Percentiles rank a stretch among this genome's conserved stretches.
phyloP scores from a whole-genome alignment of 1,140 invertebrate genomes.

The Diachasma alloeum region DNA sequence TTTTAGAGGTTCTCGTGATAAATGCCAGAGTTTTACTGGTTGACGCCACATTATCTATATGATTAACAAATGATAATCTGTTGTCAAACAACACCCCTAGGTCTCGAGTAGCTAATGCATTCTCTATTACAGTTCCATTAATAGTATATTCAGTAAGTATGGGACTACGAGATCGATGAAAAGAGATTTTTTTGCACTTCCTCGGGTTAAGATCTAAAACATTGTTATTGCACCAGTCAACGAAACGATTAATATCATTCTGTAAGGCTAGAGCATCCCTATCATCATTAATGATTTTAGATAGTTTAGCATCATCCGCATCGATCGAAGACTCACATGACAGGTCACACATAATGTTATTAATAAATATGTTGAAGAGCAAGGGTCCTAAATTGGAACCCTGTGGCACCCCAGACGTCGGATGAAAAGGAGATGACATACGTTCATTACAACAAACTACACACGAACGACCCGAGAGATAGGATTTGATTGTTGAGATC shows the following conservation, averaged over 20 bases:
- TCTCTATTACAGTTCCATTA: background rate
- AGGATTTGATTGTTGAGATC: no score
- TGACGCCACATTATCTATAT: background rate
- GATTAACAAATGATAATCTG: background rate
- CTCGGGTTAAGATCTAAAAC: background rate
- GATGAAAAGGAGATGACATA: background rate
- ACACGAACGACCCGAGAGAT: no score
- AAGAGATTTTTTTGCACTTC: background rate
- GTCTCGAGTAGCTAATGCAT: background rate
- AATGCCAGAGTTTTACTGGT: background rate
- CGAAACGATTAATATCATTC: background rate
- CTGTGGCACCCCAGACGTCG: slow-evolving; percentile 14
- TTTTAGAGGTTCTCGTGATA: background rate
- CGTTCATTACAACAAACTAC: no score
- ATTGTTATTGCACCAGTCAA: background rate
- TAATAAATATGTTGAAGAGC: slow-evolving; percentile 24
- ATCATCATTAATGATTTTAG: background rate
- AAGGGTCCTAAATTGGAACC: no score
- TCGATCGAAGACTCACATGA: background rate
- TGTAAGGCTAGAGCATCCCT: background rate
- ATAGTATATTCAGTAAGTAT: background rate
- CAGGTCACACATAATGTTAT: slow-evolving; percentile 4
- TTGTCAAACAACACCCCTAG: slow-evolving; percentile 18
- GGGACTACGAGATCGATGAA: background rate
- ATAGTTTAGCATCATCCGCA: background rate